These are phyloP conservation scores for Chiloscyllium plagiosum DNA, from an alignment of 2,113 vertebrate species.

Conservation along the genomic window DNA sequence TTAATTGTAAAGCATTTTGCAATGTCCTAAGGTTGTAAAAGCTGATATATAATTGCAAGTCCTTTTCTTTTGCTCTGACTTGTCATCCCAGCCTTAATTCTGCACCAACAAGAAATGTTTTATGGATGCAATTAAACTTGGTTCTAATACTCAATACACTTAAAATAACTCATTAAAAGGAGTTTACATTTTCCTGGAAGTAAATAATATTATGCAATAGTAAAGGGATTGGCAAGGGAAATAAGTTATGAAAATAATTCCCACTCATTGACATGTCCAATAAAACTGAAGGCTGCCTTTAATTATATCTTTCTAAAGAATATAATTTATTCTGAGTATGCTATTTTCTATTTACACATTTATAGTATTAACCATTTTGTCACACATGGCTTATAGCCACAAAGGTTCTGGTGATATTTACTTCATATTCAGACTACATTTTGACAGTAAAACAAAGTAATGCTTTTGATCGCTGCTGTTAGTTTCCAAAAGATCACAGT, in stretches of 20 bases:
- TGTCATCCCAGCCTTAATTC: not conserved
- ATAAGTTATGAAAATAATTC: not conserved
- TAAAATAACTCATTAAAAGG: not conserved
- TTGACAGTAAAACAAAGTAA: not conserved
- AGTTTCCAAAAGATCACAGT: not conserved
- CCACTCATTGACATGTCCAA: not conserved
- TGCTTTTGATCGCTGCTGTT: not conserved
- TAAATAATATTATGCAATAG: not conserved
- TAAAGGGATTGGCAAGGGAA: not conserved
- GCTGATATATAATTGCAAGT: not conserved
- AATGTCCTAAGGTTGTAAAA: not conserved
- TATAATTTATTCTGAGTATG: not conserved
- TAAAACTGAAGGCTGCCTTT: not conserved
- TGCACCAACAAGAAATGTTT: not conserved
- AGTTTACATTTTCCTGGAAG: not conserved
- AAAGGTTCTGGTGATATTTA: not conserved
- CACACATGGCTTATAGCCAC: not conserved
- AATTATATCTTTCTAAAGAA: not conserved
- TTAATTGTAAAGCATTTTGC: not conserved
- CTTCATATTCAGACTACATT: not conserved
- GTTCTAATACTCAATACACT: not conserved
- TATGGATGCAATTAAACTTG: not conserved
- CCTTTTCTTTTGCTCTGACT: not conserved
- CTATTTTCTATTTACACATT: not conserved
- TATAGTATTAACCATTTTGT: not conserved